Base-by-base conservation (phyloP, 2,888 invertebrate species). In the Rhamnusium bicolor region DNA sequence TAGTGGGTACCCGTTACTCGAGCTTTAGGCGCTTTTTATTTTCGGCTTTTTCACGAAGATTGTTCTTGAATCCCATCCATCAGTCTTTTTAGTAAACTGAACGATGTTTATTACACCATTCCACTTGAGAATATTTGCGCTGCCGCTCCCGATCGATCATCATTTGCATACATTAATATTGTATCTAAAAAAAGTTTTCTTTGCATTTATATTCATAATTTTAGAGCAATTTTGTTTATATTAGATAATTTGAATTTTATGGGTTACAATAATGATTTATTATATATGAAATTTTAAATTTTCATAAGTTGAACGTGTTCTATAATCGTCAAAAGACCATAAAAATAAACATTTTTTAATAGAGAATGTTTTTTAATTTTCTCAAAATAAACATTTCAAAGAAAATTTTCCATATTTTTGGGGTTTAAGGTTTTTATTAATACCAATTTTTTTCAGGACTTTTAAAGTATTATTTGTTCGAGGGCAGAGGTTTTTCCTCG, bases 81-180 rank as follows among this genome's bases (percentile, higher is more conserved):
- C 65, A 65, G 65, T 32, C 53, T 65, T 32, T 51, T 53, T 18
- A 53, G 32, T 27, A 53, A 53, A 65, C 53, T 53, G 47, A 65
- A 29, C 49, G 53, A 65, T 65, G 65, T 29, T 65, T 65, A 65
- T 65, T 51, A 65, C 24, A 53, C 24, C 53, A 24, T 32, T 49
- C 47, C 47, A 18, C 62, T 21, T 2, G 16, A 21, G 62, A 14
- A 21, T 27, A 58, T 32, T 21, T 54, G 27, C 58, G 14, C 21
- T 24, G 18, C 10, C 5, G 14, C 8, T 10, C 32, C n/a, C 53
- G 65, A 65, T 65, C 65, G 65, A 65, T 65, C 65, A 65, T 54
- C 18, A 65, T 65, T 65, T 65, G 65, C 53, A 65, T 65, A 49
- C 49, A 27, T 63, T 63, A 63, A 51, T 51, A 27, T 27, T 24